phyloP scores from a whole-genome alignment of 2,888 invertebrate species.

The Ophraella communa region DNA sequence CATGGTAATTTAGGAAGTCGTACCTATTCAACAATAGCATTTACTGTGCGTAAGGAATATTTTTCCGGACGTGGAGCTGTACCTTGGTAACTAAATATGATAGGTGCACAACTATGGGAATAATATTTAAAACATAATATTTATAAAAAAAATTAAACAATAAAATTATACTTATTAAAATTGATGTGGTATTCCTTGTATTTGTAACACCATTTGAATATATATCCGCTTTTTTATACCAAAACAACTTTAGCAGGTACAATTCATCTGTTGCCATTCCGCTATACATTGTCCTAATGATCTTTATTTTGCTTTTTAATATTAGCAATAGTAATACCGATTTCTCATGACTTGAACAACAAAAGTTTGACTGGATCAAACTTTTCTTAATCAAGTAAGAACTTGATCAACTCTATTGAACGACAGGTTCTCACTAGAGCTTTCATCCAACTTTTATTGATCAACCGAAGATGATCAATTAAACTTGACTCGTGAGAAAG shows the following conservation, averaged over 20 bases:
- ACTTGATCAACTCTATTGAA: no score
- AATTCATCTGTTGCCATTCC: constrained; percentile 32
- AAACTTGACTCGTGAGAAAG: no score
- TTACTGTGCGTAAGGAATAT: no score
- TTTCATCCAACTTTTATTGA: no score
- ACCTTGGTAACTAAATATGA: constrained; percentile 38
- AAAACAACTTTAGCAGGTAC: constrained; percentile 36
- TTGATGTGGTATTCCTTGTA: constrained; percentile 31
- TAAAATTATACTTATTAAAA: no score
- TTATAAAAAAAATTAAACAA: no score
- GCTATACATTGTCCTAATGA: constrained; percentile 41
- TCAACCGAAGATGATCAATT: no score
- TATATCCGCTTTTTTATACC: constrained; percentile 38
- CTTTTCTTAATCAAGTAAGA: no score
- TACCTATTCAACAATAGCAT: no score
- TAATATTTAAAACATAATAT: constrained; percentile 27
- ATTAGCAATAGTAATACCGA: constrained; percentile 51
- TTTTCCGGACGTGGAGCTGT: constrained; percentile 37
- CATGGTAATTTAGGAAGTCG: no score
- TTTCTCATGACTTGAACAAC: constrained; percentile 45
- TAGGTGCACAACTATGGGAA: constrained; percentile 28
- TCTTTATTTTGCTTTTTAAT: constrained; percentile 52
- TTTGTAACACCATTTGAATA: constrained; percentile 34
- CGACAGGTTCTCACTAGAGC: no score
- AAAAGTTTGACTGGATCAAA: no score